These are phyloP conservation scores for Nicator chloris DNA, from an alignment of 2,113 vertebrate genomes.

Conservation along the genomic window DNA sequence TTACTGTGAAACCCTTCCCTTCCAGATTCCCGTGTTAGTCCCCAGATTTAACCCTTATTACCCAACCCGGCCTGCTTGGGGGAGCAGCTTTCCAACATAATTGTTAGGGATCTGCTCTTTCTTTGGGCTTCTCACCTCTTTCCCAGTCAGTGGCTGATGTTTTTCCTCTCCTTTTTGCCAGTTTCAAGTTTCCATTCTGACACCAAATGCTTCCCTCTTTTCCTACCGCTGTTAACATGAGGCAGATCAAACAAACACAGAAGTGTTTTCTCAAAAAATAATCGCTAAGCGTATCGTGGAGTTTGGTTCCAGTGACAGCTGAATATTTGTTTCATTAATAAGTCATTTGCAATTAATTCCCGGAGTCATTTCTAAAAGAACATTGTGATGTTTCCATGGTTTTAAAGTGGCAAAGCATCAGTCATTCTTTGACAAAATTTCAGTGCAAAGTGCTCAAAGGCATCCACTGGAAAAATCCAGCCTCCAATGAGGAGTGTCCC, in stretches of 20 bases:
- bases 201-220: conserved; percentile 25
- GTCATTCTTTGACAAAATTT: conserved; percentile 25
- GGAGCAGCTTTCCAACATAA: background rate
- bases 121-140: background rate
- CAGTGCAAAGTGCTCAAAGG: background rate
- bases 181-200: background rate
- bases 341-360: conserved; percentile 68
- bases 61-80: background rate
- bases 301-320: conserved; percentile 62
- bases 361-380: conserved; percentile 43
- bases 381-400: conserved; percentile 32
- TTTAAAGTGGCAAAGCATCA: conserved; percentile 40
- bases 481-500: background rate
- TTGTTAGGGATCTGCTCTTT: background rate
- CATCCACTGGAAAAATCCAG: background rate
- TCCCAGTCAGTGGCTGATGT: background rate
- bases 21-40: background rate
- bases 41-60: background rate
- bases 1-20: background rate
- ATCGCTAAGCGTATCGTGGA: conserved; percentile 27
- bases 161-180: conserved; percentile 5
- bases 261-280: conserved; percentile 67
- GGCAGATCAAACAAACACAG: conserved; percentile 57
- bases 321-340: conserved; percentile 72
- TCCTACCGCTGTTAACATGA: conserved; percentile 25